A percentile compares a stretch with the other conserved stretches of the same genome.
Conservation (phyloP, 1,140 invertebrate genomes). For the Caenorhabditis remanei region DNA sequence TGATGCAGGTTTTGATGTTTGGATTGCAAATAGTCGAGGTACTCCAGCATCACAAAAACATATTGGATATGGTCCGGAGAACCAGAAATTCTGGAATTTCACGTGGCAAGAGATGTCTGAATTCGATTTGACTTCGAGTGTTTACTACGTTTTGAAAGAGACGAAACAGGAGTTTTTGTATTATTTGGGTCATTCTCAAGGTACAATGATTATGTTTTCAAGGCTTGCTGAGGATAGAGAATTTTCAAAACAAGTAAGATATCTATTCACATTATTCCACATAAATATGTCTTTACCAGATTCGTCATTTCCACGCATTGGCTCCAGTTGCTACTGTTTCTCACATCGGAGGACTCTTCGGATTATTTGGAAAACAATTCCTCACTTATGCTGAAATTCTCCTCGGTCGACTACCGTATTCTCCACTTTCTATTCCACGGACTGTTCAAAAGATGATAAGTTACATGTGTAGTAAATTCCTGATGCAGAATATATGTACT, state of each 20-base stretch:
- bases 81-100: conserved; percentile 78
- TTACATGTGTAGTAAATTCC: conserved; percentile 47
- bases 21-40: conserved; percentile 83
- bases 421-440: conserved; percentile 23
- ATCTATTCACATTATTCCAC: neutral
- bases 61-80: conserved; percentile 69
- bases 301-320: conserved; percentile 70
- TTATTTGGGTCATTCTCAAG: conserved; percentile 80
- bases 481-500: conserved; percentile 58
- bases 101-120: conserved; percentile 84
- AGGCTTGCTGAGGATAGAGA: conserved; percentile 70
- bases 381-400: conserved; percentile 29
- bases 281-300: conserved; percentile 10
- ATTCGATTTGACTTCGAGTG: conserved; percentile 83
- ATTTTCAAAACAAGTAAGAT: conserved; percentile 64
- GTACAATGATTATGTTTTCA: conserved; percentile 79
- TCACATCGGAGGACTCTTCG: conserved; percentile 68
- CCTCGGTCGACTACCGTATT: conserved; percentile 14
- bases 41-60: conserved; percentile 82
- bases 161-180: conserved; percentile 73
- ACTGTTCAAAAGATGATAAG: conserved; percentile 42
- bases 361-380: conserved; percentile 63
- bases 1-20: conserved; percentile 84
- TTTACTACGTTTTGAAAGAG: conserved; percentile 82
- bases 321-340: conserved; percentile 71